phyloP scores from a whole-genome alignment of 2,888 invertebrate species.

The Hylaea fasciaria region DNA sequence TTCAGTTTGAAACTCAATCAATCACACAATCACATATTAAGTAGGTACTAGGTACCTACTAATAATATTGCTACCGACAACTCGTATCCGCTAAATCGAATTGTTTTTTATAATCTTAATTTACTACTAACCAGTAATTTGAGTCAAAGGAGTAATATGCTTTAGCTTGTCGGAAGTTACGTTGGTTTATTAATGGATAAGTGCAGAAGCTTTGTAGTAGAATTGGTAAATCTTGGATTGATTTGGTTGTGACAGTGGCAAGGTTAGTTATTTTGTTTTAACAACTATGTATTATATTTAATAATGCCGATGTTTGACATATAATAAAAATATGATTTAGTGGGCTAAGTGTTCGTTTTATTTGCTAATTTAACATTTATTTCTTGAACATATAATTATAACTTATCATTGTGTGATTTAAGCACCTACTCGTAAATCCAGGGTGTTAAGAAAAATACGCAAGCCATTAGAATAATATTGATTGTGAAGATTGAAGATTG shows the following conservation, averaged over 20 bases:
- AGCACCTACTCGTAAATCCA: no score
- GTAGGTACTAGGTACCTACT: neutral
- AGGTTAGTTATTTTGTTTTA: neutral
- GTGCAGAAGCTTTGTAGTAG: constrained; percentile 7
- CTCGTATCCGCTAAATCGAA: constrained; percentile 53
- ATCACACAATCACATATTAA: constrained; percentile 44
- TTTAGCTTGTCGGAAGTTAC: constrained; percentile 43
- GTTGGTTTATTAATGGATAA: constrained; percentile 32
- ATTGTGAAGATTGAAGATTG: no score
- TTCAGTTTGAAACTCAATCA: constrained; percentile 47
- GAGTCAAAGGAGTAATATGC: constrained; percentile 35
- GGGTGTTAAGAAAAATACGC: no score
- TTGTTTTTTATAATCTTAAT: no score
- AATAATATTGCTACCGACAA: constrained; percentile 42
- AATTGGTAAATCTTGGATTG: constrained; percentile 19
- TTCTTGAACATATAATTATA: no score
- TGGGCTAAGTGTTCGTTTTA: no score
- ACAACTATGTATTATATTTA: no score
- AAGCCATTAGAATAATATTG: no score
- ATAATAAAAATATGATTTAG: no score
- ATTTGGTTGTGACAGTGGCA: constrained; percentile 15
- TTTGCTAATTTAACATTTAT: no score
- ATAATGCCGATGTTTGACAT: no score
- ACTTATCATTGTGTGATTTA: no score
- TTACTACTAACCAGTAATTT: constrained; percentile 41